A percentile compares a stretch with the other conserved stretches of the same genome.
These are phyloP conservation scores for Taenioides sp. DNA, from an alignment of 2,797 vertebrate species.

Conservation along the genomic window DNA sequence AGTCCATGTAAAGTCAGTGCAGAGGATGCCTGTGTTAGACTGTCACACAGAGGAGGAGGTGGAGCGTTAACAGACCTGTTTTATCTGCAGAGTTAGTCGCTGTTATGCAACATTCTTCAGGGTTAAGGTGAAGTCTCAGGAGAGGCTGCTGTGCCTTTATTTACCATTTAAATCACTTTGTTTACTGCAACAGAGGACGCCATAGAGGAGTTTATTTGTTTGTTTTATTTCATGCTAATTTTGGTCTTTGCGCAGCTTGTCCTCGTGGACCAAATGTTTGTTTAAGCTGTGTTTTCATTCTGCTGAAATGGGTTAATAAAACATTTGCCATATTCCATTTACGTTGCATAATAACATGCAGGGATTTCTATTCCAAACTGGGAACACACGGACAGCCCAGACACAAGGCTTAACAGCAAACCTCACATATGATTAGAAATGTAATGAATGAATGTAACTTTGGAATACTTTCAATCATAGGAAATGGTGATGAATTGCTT, in stretches of 20 bases:
- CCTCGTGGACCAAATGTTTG: constrained; percentile 17
- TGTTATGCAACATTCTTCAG: constrained; percentile 63
- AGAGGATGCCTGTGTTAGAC: constrained; percentile 69
- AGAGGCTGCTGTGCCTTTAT: constrained; percentile 57
- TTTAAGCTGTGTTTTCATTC: constrained; percentile 21
- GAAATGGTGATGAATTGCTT: too few relatives aligned
- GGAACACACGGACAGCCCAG: background rate
- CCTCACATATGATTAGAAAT: too few relatives aligned
- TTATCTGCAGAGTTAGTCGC: constrained; percentile 69
- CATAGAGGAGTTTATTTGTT: constrained; percentile 23
- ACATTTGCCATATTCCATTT: background rate
- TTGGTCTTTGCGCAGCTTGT: constrained; percentile 27
- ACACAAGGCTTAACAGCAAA: background rate
- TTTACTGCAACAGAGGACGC: constrained; percentile 31
- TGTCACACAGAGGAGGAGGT: constrained; percentile 51
- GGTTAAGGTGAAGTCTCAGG: constrained; percentile 64
- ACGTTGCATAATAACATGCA: background rate
- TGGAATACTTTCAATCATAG: too few relatives aligned
- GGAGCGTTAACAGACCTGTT: constrained; percentile 63
- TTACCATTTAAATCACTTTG: constrained; percentile 47
- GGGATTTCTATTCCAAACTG: background rate
- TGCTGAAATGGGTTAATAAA: constrained; percentile 15
- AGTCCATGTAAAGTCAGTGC: constrained; percentile 67
- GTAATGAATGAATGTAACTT: too few relatives aligned
- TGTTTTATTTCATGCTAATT: constrained; percentile 46